Conservation (phyloP, 2,113 vertebrate species). For the Speoplatyrhinus poulsoni region DNA sequence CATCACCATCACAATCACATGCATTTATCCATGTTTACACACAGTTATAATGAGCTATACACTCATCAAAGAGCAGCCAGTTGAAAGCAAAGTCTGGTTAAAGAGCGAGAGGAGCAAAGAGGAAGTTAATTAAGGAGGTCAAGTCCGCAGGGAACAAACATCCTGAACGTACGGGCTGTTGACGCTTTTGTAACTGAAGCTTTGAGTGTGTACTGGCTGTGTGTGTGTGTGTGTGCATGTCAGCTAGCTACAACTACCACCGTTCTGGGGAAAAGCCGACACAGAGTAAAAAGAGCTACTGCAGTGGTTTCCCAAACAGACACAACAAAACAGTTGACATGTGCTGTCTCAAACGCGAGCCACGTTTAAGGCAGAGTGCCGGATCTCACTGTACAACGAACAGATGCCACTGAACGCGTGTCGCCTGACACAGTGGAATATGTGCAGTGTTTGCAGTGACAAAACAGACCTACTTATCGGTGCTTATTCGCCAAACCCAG, state of each 20-base stretch:
- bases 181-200: constrained; percentile 17
- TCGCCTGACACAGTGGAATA: constrained; percentile 47
- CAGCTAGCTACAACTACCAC: background rate
- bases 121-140: constrained; percentile 48
- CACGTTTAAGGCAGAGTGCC: constrained; percentile 32
- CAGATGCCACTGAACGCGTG: constrained; percentile 37
- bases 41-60: constrained; percentile 30
- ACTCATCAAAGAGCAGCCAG: constrained; percentile 28
- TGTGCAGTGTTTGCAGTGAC: constrained; percentile 59
- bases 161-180: constrained; percentile 30
- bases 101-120: constrained; percentile 24
- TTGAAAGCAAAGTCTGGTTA: constrained; percentile 36
- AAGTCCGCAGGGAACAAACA: constrained; percentile 20
- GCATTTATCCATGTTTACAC: constrained; percentile 53
- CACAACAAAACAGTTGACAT: constrained; percentile 16
- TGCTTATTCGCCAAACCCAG: constrained; percentile 59
- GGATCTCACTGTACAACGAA: constrained; percentile 36
- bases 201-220: constrained; percentile 12
- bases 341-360: constrained; percentile 36
- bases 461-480: constrained; percentile 67
- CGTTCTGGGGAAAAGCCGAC: constrained; percentile 20
- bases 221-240: constrained; percentile 7
- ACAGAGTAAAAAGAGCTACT: constrained; percentile 1
- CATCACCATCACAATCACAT: constrained; percentile 32
- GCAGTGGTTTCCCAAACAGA: constrained; percentile 3